Conservation (phyloP, 2,113 vertebrate species). For the Planiliza haematocheilus region DNA sequence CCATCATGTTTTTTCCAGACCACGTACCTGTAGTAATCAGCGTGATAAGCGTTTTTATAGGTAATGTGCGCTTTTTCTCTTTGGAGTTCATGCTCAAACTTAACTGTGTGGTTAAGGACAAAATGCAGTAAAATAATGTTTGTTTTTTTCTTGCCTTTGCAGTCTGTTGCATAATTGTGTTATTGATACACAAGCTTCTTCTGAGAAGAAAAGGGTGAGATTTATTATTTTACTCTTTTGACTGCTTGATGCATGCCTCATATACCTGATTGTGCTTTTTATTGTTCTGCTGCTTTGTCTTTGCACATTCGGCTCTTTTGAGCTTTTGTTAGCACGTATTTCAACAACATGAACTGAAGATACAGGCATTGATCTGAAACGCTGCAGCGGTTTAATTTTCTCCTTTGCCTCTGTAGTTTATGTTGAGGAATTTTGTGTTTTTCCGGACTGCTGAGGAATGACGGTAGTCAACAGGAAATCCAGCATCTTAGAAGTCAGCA, state of each 20-base stretch:
- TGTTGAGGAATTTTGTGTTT: constrained; percentile 26
- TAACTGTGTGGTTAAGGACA: background rate
- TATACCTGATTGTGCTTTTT: background rate
- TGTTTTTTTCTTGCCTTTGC: constrained; percentile 7
- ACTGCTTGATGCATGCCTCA: constrained; percentile 25
- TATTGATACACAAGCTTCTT: constrained; percentile 2
- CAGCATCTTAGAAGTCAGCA: background rate
- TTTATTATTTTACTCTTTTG: background rate
- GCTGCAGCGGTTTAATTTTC: constrained; percentile 14
- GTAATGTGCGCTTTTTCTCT: constrained; percentile 44
- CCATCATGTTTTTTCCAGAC: constrained; percentile 60
- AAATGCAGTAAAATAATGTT: background rate
- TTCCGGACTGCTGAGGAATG: constrained; percentile 42
- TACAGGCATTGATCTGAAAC: background rate
- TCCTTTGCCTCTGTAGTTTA: background rate
- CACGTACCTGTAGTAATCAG: background rate
- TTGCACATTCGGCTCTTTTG: constrained; percentile 1
- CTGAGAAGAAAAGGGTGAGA: constrained; percentile 74
- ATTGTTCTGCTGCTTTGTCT: background rate
- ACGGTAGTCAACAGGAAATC: constrained; percentile 66
- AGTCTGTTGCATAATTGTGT: background rate
- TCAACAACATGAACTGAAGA: background rate
- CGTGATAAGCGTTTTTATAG: background rate
- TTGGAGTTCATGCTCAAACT: background rate
- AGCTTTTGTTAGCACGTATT: background rate